phyloP scores from a whole-genome alignment of 2,888 invertebrate genomes.

The Entomobrya proxima region DNA sequence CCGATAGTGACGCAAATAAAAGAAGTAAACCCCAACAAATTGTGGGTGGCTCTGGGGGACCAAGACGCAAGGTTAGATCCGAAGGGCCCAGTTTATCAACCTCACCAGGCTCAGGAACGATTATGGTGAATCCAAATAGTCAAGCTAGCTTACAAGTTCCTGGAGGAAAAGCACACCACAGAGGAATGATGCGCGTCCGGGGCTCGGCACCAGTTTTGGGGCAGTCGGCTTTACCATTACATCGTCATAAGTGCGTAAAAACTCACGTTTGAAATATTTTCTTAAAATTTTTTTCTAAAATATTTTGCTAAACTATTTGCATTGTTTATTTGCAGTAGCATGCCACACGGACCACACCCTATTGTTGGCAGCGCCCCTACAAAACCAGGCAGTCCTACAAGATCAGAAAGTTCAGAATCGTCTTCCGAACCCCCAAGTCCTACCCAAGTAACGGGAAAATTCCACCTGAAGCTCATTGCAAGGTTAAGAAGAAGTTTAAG shows the following conservation, averaged over 20 bases:
- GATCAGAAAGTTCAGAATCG: constrained; percentile 71
- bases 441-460: constrained; percentile 61
- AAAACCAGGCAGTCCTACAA: constrained; percentile 59
- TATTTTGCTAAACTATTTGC: neutral
- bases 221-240: constrained; percentile 60
- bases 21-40: constrained; percentile 42
- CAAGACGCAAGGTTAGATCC: constrained; percentile 67
- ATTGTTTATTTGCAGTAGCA: constrained; percentile 52
- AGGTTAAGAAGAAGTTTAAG: constrained; percentile 70
- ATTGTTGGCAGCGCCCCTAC: constrained; percentile 54
- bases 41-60: constrained; percentile 1
- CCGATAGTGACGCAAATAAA: constrained; percentile 61
- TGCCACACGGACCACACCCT: constrained; percentile 69
- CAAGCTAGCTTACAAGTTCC: constrained; percentile 44
- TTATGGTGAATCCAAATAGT: constrained; percentile 44
- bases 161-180: constrained; percentile 27
- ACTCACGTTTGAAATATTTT: neutral
- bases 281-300: neutral
- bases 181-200: constrained; percentile 69
- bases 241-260: constrained; percentile 66
- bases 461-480: constrained; percentile 72
- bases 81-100: constrained; percentile 73
- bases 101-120: constrained; percentile 67
- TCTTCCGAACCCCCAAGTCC: constrained; percentile 70
- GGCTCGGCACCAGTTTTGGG: constrained; percentile 73